Percentiles rank a stretch among this genome's conserved stretches.
These are phyloP conservation scores for Pipistrellus kuhlii DNA, from an alignment of 2,797 vertebrate species.

Conservation along the genomic window DNA sequence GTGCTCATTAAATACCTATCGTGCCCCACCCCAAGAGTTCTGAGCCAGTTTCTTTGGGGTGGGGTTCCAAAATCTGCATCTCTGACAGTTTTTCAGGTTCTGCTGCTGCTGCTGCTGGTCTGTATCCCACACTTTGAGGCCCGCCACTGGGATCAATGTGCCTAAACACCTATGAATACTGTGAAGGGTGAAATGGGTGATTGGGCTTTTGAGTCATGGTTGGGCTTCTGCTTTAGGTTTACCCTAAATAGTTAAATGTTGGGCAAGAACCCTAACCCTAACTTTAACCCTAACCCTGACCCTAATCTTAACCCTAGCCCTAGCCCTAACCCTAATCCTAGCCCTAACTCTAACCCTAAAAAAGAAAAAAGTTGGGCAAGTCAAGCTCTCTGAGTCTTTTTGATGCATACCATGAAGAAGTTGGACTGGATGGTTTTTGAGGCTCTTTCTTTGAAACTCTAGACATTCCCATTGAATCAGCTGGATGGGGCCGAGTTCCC, in stretches of 20 bases:
- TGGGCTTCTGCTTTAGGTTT: conserved; percentile 29
- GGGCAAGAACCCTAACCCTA: neutral
- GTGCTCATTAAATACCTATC: neutral
- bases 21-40: neutral
- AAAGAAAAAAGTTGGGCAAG: neutral
- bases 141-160: neutral
- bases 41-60: neutral
- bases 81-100: neutral
- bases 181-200: neutral
- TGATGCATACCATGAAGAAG: neutral
- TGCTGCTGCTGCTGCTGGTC: neutral
- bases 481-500: neutral
- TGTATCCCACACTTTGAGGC: neutral
- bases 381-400: neutral
- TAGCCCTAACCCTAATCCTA: no score
- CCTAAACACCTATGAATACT: neutral
- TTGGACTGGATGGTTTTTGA: neutral
- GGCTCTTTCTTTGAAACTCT: conserved; percentile 12
- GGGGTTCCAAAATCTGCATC: neutral
- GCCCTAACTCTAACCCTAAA: no score
- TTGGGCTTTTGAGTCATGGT: neutral
- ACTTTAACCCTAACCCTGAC: no score
- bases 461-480: neutral
- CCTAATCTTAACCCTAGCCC: no score
- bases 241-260: neutral